Conservation (phyloP, 2,888 invertebrate genomes). For the Lutraria lutraria region DNA sequence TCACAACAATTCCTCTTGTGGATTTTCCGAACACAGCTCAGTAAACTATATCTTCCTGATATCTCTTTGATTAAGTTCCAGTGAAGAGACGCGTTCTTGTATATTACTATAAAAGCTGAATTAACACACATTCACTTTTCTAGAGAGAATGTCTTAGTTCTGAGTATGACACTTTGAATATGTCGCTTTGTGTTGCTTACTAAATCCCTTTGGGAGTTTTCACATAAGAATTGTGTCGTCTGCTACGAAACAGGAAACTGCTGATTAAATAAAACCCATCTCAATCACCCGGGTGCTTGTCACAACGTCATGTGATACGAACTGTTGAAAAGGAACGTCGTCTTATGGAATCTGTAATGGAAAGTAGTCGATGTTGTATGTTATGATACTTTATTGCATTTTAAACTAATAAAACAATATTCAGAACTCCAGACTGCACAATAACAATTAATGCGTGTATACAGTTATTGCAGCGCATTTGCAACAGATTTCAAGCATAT, state of each 20-base stretch:
- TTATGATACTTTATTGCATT: not conserved
- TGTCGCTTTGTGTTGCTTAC: constrained; percentile 36
- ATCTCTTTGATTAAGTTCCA: not conserved
- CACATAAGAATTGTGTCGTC: constrained; percentile 48
- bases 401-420: not conserved
- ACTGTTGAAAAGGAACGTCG: not conserved
- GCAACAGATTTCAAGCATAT: not conserved
- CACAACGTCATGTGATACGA: constrained; percentile 21
- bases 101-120: not conserved
- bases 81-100: not conserved
- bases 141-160: not conserved
- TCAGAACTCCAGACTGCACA: not conserved
- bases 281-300: constrained; percentile 38
- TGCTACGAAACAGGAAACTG: constrained; percentile 43
- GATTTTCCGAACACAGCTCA: not conserved
- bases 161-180: constrained; percentile 35
- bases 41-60: not conserved
- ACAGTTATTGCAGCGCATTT: not conserved
- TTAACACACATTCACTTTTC: constrained; percentile 31
- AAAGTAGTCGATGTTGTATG: not conserved
- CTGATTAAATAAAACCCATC: constrained; percentile 48
- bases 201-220: constrained; percentile 35
- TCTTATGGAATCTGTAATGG: constrained; percentile 9
- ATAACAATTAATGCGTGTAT: not conserved
- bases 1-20: not conserved